Evolutionary conservation across 2,888 invertebrate species (phyloP).

Genomic region (Drepanosiphum platanoidis): DNA sequence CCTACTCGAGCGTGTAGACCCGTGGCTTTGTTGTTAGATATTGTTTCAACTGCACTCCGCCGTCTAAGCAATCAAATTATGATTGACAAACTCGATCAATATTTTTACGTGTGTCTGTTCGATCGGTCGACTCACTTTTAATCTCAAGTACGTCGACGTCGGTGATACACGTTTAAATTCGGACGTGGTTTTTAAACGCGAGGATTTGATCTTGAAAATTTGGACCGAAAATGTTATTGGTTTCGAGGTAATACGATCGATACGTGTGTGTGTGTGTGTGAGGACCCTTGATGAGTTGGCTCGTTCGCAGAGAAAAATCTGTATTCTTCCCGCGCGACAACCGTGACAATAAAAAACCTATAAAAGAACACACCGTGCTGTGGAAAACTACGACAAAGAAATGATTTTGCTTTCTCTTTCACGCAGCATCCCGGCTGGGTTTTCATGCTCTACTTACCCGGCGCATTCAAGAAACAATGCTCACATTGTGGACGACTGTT

Average conservation of each 20-base stretch:
- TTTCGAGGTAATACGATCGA: background rate
- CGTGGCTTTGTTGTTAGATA: no score
- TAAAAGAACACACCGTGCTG: constrained; percentile 13
- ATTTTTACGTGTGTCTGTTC: no score
- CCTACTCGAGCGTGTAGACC: no score
- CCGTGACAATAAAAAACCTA: constrained; percentile 49
- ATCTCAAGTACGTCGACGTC: background rate
- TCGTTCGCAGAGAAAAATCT: constrained; percentile 40
- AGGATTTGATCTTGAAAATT: background rate
- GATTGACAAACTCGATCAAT: no score
- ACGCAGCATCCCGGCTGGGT: constrained; percentile 54
- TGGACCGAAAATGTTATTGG: background rate
- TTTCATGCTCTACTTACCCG: constrained; percentile 60
- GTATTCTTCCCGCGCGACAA: constrained; percentile 53
- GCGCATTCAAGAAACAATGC: constrained; percentile 47
- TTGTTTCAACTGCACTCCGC: no score
- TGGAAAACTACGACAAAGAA: constrained; percentile 57
- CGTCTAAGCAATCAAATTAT: no score
- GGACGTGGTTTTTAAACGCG: background rate
- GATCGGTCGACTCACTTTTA: background rate
- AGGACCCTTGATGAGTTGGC: constrained; percentile 52
- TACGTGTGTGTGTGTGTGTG: background rate
- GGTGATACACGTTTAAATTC: background rate
- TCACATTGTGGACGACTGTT: constrained; percentile 16
- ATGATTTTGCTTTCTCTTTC: constrained; percentile 59